Evolutionary conservation across 2,797 vertebrate genomes (phyloP), one percentile per base, ranked within the genome.

Genomic region (Artibeus lituratus): DNA sequence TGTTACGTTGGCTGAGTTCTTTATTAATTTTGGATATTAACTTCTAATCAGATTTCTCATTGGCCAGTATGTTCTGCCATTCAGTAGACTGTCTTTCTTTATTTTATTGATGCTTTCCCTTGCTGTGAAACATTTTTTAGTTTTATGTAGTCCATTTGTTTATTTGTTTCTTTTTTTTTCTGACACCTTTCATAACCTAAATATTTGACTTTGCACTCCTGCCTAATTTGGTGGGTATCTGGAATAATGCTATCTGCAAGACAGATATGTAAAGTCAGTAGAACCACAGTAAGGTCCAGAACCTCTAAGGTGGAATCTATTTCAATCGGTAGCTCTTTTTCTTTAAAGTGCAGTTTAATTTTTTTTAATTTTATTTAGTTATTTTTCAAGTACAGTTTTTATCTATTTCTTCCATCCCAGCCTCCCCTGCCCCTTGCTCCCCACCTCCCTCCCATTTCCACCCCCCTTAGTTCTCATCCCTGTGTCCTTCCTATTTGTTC

Each of bases 251-350:
- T 67, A 0, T 84, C 49, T 94, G 26, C 57, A 80, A 93, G 69
- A 89, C 51, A 94, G 67, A 86, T 67, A 16, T 92, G 96, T 95
- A 11, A 96, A 97, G 62, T 77, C 93, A 92, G 9, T 84, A 95
- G 70, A 83, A 90, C 3, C 78, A 49, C 62, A 47, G 62, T 91
- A 89, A 92, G 7, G 35, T 96, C 8, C 21, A 37, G 65, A 89
- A 77, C 15, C 47, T 51, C 93, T 90, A 95, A 97, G 76, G 59
- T 95, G 77, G 65, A 94, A 55, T 67, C 24, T 97, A 49, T 88
- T 95, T 78, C 57, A 77, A 3, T 90, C 82, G 37, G 51, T 90
- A 83, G 2, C 55, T 96, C 3, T 94, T 97, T 65, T 65, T 16
- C 22, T n/a, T 32, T 65, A 65, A 29, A n/a, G 29, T n/a, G 11